Conservation (phyloP, 2,113 vertebrate species). For the Pyrgilauda ruficollis region DNA sequence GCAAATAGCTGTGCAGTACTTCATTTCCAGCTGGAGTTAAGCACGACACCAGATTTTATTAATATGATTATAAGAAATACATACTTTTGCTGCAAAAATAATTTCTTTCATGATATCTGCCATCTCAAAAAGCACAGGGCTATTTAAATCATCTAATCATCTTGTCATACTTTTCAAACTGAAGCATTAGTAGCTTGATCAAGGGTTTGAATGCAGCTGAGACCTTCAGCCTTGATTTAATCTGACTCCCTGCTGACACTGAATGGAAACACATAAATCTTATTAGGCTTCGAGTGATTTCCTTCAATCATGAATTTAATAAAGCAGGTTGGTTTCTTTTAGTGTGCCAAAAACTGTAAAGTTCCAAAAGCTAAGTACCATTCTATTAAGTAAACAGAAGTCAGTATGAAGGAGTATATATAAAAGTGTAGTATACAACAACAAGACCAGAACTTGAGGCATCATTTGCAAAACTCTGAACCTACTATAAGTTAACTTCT, state of each 20-base stretch:
- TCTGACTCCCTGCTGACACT: slow-evolving; percentile 18
- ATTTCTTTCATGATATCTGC: background rate
- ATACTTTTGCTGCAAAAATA: slow-evolving; percentile 7
- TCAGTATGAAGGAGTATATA: background rate
- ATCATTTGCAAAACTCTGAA: background rate
- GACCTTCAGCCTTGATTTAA: slow-evolving; percentile 62
- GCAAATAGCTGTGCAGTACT: background rate
- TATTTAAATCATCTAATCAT: slow-evolving; percentile 41
- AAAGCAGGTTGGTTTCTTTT: slow-evolving; percentile 1
- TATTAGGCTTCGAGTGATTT: slow-evolving; percentile 44
- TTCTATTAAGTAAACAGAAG: slow-evolving; percentile 38
- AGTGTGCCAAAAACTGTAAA: slow-evolving; percentile 10
- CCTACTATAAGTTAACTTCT: background rate
- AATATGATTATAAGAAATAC: background rate
- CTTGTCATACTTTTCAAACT: slow-evolving; percentile 33
- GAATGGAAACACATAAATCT: slow-evolving; percentile 45
- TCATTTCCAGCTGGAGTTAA: background rate
- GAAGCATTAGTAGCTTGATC: slow-evolving; percentile 38
- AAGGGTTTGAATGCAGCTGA: slow-evolving; percentile 38
- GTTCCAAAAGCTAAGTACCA: slow-evolving; percentile 22
- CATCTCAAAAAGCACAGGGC: background rate
- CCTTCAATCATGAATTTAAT: slow-evolving; percentile 41
- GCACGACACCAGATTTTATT: background rate
- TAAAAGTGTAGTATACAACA: background rate
- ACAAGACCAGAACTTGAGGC: background rate